Percentiles rank a stretch among this genome's conserved stretches.
phyloP scores from a whole-genome alignment of 1,140 invertebrate species.

The Trichoplusia ni region DNA sequence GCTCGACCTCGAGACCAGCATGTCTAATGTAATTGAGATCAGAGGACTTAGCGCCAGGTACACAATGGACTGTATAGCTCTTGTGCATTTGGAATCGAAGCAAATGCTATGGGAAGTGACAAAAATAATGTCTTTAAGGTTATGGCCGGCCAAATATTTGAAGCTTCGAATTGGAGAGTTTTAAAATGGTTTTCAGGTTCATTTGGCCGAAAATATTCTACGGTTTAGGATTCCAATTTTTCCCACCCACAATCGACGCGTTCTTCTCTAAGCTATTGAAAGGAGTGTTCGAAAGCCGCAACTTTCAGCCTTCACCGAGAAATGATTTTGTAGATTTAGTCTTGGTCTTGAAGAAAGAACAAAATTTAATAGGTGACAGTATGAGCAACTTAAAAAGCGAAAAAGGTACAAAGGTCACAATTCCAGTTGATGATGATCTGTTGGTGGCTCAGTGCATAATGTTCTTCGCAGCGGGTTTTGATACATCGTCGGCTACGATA shows the following conservation, averaged over 20 bases:
- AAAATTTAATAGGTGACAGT: constrained; percentile 34
- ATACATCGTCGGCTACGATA: constrained; percentile 76
- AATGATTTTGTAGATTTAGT: constrained; percentile 47
- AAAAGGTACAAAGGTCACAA: constrained; percentile 5
- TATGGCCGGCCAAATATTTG: constrained; percentile 62
- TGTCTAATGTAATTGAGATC: constrained; percentile 51
- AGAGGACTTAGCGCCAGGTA: constrained; percentile 70
- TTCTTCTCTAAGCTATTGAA: constrained; percentile 36
- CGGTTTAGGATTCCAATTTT: constrained; percentile 26
- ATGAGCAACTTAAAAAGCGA: constrained; percentile 33
- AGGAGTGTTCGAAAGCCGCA: constrained; percentile 20
- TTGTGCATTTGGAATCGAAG: constrained; percentile 81
- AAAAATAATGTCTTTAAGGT: constrained; percentile 69
- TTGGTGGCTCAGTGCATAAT: constrained; percentile 84
- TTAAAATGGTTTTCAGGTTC: constrained; percentile 3
- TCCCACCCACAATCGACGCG: constrained; percentile 1
- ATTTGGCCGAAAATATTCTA: constrained; percentile 41
- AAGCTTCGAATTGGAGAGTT: background rate
- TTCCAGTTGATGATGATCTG: constrained; percentile 64
- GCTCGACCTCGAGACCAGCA: constrained; percentile 37
- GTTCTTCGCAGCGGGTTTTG: constrained; percentile 85
- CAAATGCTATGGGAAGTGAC: constrained; percentile 75
- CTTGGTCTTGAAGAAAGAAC: constrained; percentile 36
- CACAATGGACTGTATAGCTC: constrained; percentile 81
- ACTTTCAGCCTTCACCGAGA: constrained; percentile 28